Percentiles rank a stretch among this genome's conserved stretches.
These are phyloP conservation scores for Shargacucullia verbasci DNA, from an alignment of 2,888 invertebrate species.

Conservation along the genomic window DNA sequence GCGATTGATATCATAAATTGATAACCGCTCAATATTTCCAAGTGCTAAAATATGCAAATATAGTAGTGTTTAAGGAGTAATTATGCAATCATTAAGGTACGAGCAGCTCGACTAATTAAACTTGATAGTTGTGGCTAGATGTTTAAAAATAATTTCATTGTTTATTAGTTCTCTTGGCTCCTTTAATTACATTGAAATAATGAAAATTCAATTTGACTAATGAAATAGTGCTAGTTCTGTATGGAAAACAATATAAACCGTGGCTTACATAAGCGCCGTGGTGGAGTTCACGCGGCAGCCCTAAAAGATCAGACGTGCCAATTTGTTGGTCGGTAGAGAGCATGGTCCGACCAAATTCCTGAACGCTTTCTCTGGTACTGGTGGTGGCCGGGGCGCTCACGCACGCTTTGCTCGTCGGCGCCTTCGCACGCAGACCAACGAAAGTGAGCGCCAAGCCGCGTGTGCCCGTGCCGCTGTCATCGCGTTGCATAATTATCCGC, in stretches of 20 bases:
- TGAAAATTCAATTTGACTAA: too few relatives aligned
- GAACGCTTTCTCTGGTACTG: constrained; percentile 84
- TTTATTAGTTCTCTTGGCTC: not conserved
- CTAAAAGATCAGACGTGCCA: constrained; percentile 57
- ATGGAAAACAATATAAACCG: not conserved
- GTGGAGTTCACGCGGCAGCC: constrained; percentile 41
- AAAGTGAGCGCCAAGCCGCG: constrained; percentile 83
- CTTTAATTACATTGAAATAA: not conserved
- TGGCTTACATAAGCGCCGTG: not conserved
- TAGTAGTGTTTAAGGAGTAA: constrained; percentile 10
- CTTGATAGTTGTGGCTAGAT: constrained; percentile 1
- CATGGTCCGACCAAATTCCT: constrained; percentile 84
- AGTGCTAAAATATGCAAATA: constrained; percentile 20
- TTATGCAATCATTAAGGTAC: constrained; percentile 14
- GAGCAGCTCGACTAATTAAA: constrained; percentile 7
- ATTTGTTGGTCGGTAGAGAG: constrained; percentile 64
- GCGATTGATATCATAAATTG: constrained; percentile 74
- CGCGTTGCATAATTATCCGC: constrained; percentile 86
- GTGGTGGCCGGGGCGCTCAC: constrained; percentile 59
- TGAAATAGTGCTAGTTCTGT: too few relatives aligned
- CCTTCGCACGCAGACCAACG: constrained; percentile 75
- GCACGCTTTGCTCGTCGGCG: constrained; percentile 39
- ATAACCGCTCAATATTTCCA: constrained; percentile 55
- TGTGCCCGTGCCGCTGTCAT: constrained; percentile 79
- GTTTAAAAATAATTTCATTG: constrained; percentile 14